These are phyloP conservation scores for Hippolais icterina DNA, from an alignment of 2,113 vertebrate species.

Conservation along the genomic window DNA sequence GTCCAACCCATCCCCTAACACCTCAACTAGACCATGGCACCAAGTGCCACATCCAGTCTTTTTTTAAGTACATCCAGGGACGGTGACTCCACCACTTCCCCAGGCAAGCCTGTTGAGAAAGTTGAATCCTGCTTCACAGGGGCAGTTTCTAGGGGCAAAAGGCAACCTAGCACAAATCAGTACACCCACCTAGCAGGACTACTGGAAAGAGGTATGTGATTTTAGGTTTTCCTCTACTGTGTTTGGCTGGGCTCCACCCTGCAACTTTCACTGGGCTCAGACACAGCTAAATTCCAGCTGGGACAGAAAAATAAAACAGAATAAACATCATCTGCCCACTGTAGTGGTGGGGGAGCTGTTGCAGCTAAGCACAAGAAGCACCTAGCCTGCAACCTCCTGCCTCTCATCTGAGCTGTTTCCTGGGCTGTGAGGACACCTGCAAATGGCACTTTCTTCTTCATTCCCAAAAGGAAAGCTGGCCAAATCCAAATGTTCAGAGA, in stretches of 20 bases:
- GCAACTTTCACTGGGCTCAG: not conserved
- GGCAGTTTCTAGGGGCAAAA: not conserved
- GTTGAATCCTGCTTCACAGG: not conserved
- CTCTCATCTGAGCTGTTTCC: not conserved
- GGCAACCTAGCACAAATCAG: not conserved
- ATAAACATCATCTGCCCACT: not conserved
- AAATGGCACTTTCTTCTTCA: not conserved
- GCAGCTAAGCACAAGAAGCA: not conserved
- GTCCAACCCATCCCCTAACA: too few species aligned
- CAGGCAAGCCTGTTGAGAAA: not conserved
- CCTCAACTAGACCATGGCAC: too few species aligned
- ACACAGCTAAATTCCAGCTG: not conserved
- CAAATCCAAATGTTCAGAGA: not conserved
- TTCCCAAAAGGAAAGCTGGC: not conserved
- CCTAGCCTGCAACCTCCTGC: not conserved
- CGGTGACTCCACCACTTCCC: too few species aligned
- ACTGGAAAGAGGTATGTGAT: accelerated
- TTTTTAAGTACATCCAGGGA: too few species aligned
- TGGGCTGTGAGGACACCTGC: not conserved
- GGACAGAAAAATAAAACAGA: not conserved
- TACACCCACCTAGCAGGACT: not conserved
- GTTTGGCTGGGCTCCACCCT: not conserved
- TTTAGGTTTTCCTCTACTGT: not conserved
- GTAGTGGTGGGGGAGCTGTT: not conserved
- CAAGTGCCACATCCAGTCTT: too few species aligned